Evolutionary conservation across 2,888 invertebrate species (phyloP).

Genomic region (Microctonus brassicae): DNA sequence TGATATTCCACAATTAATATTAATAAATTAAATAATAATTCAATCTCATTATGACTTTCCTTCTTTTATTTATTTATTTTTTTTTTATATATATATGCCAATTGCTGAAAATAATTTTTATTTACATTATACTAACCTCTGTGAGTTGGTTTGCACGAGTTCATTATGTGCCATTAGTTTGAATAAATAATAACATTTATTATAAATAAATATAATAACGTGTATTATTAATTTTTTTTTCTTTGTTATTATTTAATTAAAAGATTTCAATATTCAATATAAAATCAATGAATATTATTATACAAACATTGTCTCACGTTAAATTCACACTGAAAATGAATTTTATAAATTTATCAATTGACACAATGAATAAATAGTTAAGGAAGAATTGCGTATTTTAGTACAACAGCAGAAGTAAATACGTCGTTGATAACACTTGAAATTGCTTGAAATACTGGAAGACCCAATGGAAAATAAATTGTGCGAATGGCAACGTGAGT

Average conservation of each 20-base stretch:
- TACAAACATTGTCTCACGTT: too few species aligned
- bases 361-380: neutral
- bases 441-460: neutral
- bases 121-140: conserved; percentile 15
- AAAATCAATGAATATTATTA: too few species aligned
- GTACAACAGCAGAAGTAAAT: too few species aligned
- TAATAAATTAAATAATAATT: too few species aligned
- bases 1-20: too few species aligned
- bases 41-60: too few species aligned
- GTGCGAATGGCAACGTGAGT: neutral
- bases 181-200: conserved; percentile 27
- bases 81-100: neutral
- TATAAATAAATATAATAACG: neutral
- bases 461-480: neutral
- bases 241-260: too few species aligned
- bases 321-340: too few species aligned
- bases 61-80: too few species aligned
- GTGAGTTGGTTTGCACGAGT: conserved; percentile 28
- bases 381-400: neutral
- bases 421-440: neutral
- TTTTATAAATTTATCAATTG: too few species aligned
- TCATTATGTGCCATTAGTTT: conserved; percentile 55
- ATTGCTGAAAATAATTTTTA: neutral
- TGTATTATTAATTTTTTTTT: neutral
- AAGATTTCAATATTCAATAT: too few species aligned